Conservation (phyloP, 2,797 vertebrate species). For the Hylomyscus alleni region DNA sequence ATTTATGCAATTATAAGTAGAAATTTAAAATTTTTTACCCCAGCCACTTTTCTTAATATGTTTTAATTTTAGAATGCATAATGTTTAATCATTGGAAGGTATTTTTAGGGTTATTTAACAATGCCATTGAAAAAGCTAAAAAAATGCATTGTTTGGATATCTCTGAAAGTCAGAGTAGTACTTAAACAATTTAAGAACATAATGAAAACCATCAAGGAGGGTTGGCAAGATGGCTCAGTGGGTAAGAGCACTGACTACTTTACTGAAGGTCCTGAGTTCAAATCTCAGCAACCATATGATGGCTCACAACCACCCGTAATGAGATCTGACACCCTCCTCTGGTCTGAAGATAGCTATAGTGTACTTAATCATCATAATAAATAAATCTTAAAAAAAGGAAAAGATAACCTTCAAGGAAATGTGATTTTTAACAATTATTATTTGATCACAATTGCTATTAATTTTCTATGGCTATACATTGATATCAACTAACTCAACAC, state of each 20-base stretch:
- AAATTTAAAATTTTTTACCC: not conserved
- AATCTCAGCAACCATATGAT: too few relatives aligned
- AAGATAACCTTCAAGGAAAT: conserved; percentile 28
- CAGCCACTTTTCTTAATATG: not conserved
- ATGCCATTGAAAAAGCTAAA: conserved; percentile 25
- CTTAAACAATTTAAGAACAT: conserved; percentile 36
- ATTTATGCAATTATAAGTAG: not conserved
- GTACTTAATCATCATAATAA: too few relatives aligned
- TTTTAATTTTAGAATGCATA: not conserved
- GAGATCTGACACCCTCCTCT: too few relatives aligned
- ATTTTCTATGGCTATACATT: not conserved
- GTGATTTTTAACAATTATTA: conserved; percentile 3
- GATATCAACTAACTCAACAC: not conserved
- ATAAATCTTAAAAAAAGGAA: too few relatives aligned
- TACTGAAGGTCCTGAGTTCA: too few relatives aligned
- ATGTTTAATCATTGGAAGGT: not conserved
- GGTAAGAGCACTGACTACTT: too few relatives aligned
- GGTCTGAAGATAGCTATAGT: too few relatives aligned
- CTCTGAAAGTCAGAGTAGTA: conserved; percentile 62
- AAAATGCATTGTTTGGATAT: not conserved
- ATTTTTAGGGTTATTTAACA: not conserved
- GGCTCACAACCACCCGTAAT: too few relatives aligned
- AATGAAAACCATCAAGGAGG: conserved; percentile 2
- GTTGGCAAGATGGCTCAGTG: too few relatives aligned
- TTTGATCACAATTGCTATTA: not conserved